Base-by-base conservation (phyloP, 2,797 vertebrate genomes). In the Acropternis orthonyx region DNA sequence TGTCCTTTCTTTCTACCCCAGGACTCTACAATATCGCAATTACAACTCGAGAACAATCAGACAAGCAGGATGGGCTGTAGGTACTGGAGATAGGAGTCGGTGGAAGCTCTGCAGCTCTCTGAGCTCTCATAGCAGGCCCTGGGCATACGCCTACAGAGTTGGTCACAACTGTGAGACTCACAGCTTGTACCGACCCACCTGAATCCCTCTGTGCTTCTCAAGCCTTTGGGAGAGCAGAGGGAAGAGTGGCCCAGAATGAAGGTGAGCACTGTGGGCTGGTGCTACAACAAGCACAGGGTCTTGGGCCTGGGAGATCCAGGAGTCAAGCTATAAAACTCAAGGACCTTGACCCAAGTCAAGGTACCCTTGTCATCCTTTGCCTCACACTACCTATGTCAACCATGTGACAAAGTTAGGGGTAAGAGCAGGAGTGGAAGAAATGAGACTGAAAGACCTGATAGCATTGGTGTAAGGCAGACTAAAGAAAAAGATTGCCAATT, bases 101-200 rank as follows among this genome's bases (percentile, higher is more conserved):
- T 76, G 86, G 81, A 81, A 89, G 56, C 3, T 12, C 77, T 71
- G 55, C 52, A 89, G 55, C 30, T 46, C 16, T 68, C 20, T 46
- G 78, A 94, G 84, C 56, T 85, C 76, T 94, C 67, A 48, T 13
- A 79, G 71, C 77, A 87, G 68, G 58, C 24, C 67, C 55, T 71
- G 74, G 74, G 52, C 52, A 87, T 89, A 87, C 88, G 79, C 86
- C 86, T 85, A 67, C 24, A 88, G 84, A 85, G 68, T 11, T 89
- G 49, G 81, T 89, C 75, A 91, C 1, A 7, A 2, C 71, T 92
- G 52, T 23, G 41, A 79, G 65, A 62, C 72, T 85, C 81, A 52
- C 84, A 94, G 85, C 61, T 77, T 81, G 21, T 39, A 51, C 28
- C 26, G 0, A 72, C 61, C 56, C 75, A 54, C 34, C 75, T 49